These are phyloP conservation scores for Sinocyclocheilus rhinocerous DNA, from an alignment of 2,113 vertebrate species.

Conservation along the genomic window DNA sequence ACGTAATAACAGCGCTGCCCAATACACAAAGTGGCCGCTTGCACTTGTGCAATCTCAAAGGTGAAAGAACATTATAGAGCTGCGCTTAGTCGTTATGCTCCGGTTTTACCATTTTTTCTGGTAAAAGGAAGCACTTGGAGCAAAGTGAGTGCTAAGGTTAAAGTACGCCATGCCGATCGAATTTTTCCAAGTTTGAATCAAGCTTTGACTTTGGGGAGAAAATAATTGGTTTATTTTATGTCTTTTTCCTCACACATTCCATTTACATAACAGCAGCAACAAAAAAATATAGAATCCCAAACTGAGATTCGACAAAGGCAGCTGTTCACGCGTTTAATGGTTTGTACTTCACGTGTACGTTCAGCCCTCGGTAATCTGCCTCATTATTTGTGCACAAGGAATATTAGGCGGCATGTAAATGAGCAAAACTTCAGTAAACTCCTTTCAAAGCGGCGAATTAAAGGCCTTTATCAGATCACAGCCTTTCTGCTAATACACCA, in stretches of 20 bases:
- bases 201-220: slow-evolving; percentile 22
- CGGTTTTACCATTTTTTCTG: slow-evolving; percentile 43
- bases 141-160: slow-evolving; percentile 43
- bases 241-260: slow-evolving; percentile 18
- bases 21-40: slow-evolving; percentile 52
- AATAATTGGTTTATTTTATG: slow-evolving; percentile 53
- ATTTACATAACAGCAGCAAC: slow-evolving; percentile 54
- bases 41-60: slow-evolving; percentile 50
- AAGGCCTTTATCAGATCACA: slow-evolving; percentile 74
- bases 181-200: slow-evolving; percentile 41
- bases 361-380: slow-evolving; percentile 48
- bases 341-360: slow-evolving; percentile 42
- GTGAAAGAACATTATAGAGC: slow-evolving; percentile 43
- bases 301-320: slow-evolving; percentile 55
- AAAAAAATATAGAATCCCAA: slow-evolving; percentile 42
- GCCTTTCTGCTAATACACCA: slow-evolving; percentile 46
- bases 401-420: slow-evolving; percentile 65
- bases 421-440: slow-evolving; percentile 63
- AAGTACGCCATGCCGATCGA: slow-evolving; percentile 3
- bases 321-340: slow-evolving; percentile 33
- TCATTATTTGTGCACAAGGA: slow-evolving; percentile 46
- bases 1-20: slow-evolving; percentile 51
- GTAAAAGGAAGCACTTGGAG: slow-evolving; percentile 36
- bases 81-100: slow-evolving; percentile 35
- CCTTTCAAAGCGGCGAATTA: slow-evolving; percentile 70